Evolutionary conservation across 2,888 invertebrate genomes (phyloP).

Genomic region (Halocaridina rubra): DNA sequence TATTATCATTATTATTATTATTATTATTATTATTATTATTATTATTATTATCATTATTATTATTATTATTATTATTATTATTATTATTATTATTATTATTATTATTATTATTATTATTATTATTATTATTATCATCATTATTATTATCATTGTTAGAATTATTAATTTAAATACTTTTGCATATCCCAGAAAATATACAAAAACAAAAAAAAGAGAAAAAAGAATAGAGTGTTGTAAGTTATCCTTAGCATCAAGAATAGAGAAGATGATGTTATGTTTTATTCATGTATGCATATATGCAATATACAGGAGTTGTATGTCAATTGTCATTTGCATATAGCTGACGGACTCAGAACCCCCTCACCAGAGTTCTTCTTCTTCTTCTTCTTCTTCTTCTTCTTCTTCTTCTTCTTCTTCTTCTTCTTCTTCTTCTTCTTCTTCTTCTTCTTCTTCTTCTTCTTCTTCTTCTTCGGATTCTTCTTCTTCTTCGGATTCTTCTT

Average conservation of each 20-base stretch:
- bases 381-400: background rate
- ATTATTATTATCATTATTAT: background rate
- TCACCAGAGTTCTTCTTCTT: background rate
- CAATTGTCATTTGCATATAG: too few relatives aligned
- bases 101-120: background rate
- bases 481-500: background rate
- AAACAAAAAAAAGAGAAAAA: too few relatives aligned
- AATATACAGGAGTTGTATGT: too few relatives aligned
- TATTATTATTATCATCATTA: background rate
- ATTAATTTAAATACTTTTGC: background rate
- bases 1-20: constrained; percentile 4
- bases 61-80: background rate
- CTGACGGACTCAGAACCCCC: too few relatives aligned
- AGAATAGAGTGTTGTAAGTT: too few relatives aligned
- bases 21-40: constrained; percentile 1
- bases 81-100: background rate
- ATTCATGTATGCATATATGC: too few relatives aligned
- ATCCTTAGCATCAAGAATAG: too few relatives aligned
- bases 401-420: background rate
- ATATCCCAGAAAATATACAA: background rate
- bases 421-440: background rate
- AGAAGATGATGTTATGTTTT: too few relatives aligned
- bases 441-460: background rate
- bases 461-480: background rate
- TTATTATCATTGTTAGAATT: background rate